A percentile compares a stretch with the other conserved stretches of the same genome.
These are phyloP conservation scores for Phoebastria nigripes DNA, from an alignment of 2,797 vertebrate species.

Conservation along the genomic window DNA sequence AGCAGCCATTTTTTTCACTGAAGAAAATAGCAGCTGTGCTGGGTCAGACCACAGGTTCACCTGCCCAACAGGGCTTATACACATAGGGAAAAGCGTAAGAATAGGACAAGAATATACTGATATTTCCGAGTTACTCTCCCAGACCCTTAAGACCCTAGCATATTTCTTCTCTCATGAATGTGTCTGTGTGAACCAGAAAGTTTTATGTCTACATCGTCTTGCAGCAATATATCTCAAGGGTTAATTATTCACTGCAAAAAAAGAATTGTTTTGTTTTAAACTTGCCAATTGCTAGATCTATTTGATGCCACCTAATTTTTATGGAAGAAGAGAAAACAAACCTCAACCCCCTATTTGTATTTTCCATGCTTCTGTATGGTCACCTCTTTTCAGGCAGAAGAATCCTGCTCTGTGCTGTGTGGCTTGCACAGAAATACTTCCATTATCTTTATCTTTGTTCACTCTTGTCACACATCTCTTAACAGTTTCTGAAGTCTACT, in stretches of 20 bases:
- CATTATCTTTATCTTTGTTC: not conserved
- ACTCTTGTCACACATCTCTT: not conserved
- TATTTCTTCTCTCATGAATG: not conserved
- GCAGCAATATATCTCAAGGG: not conserved
- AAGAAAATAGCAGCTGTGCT: not conserved
- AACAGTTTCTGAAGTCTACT: not conserved
- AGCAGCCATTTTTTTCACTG: not conserved
- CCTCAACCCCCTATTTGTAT: not conserved
- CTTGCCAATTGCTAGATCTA: not conserved
- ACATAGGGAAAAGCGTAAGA: fast-evolving
- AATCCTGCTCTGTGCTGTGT: not conserved
- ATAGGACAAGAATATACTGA: not conserved
- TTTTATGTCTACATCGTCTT: not conserved
- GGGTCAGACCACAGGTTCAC: not conserved
- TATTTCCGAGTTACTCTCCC: not conserved
- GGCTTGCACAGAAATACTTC: not conserved
- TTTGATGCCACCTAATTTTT: not conserved
- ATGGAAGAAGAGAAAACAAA: not conserved
- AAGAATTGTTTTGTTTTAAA: not conserved
- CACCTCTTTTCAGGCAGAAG: not conserved
- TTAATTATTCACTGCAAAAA: not conserved
- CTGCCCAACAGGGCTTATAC: not conserved
- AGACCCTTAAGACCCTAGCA: not conserved
- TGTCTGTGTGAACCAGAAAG: not conserved
- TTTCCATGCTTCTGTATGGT: not conserved